Conservation (phyloP, 2,888 invertebrate genomes). For the Copidosoma aretas region DNA sequence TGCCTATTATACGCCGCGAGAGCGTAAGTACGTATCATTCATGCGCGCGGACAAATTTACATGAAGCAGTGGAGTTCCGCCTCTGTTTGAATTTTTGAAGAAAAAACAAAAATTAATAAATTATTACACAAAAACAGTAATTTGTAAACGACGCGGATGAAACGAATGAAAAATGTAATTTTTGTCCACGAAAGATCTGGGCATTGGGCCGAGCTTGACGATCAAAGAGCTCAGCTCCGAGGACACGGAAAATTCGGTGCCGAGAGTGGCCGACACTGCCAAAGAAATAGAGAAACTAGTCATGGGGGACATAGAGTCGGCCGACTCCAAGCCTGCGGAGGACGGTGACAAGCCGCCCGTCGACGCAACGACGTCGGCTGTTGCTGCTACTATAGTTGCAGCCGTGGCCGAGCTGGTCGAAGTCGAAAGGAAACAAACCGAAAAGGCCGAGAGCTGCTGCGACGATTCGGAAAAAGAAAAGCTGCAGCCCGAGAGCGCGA, state of each 20-base stretch:
- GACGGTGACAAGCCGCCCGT: constrained; percentile 13
- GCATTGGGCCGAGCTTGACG: constrained; percentile 13
- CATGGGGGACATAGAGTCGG: constrained; percentile 58
- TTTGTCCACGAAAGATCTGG: constrained; percentile 14
- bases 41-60: too few species aligned
- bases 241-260: constrained; percentile 55
- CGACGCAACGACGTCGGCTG: too few species aligned
- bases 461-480: too few species aligned
- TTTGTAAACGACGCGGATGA: too few species aligned
- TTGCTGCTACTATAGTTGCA: not conserved
- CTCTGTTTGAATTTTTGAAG: too few species aligned
- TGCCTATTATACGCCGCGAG: too few species aligned
- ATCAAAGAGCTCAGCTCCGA: constrained; percentile 50
- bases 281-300: constrained; percentile 63
- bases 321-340: constrained; percentile 52
- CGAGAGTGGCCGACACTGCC: constrained; percentile 61
- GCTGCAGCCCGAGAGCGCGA: constrained; percentile 21
- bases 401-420: not conserved
- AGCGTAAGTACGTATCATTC: too few species aligned
- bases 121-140: too few species aligned
- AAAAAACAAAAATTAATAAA: too few species aligned
- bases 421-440: constrained; percentile 16
- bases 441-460: too few species aligned
- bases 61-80: too few species aligned
- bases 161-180: not conserved